phyloP scores from a whole-genome alignment of 2,113 vertebrate species.

The Datnioides undecimradiatus region DNA sequence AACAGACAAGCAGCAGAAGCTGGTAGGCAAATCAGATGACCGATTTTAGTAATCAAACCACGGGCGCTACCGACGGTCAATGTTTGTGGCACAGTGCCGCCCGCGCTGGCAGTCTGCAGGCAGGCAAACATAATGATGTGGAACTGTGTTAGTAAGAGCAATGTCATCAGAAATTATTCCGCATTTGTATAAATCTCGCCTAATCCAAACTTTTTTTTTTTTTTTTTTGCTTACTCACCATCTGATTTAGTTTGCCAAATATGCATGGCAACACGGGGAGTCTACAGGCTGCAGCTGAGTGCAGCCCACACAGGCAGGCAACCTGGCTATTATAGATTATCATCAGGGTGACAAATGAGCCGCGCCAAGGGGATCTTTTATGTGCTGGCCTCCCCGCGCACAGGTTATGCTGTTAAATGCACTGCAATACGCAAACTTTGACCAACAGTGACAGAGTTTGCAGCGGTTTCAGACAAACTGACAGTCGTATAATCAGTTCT shows the following conservation, averaged over 20 bases:
- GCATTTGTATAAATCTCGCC: constrained; percentile 20
- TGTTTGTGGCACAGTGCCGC: constrained; percentile 35
- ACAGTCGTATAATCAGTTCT: constrained; percentile 22
- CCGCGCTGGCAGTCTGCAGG: constrained; percentile 37
- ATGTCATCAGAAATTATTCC: constrained; percentile 53
- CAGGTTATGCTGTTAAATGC: constrained; percentile 15
- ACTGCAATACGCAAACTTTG: constrained; percentile 4
- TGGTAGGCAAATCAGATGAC: constrained; percentile 39
- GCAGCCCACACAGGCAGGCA: constrained; percentile 58
- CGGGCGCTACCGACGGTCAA: constrained; percentile 26
- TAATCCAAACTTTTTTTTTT: constrained; percentile 31
- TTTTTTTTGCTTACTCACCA: constrained; percentile 23
- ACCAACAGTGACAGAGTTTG: not conserved
- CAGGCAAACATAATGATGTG: constrained; percentile 48
- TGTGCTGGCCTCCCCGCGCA: constrained; percentile 16
- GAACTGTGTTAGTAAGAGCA: constrained; percentile 54
- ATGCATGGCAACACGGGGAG: constrained; percentile 23
- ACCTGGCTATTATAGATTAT: constrained; percentile 68
- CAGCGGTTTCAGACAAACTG: not conserved
- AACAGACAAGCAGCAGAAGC: constrained; percentile 48
- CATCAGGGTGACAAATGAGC: constrained; percentile 73
- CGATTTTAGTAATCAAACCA: constrained; percentile 51
- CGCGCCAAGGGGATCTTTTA: not conserved
- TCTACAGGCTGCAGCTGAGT: constrained; percentile 43
- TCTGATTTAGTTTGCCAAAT: constrained; percentile 53